These are phyloP conservation scores for Cochlearius cochlearius DNA, from an alignment of 2,113 vertebrate genomes.

Conservation along the genomic window DNA sequence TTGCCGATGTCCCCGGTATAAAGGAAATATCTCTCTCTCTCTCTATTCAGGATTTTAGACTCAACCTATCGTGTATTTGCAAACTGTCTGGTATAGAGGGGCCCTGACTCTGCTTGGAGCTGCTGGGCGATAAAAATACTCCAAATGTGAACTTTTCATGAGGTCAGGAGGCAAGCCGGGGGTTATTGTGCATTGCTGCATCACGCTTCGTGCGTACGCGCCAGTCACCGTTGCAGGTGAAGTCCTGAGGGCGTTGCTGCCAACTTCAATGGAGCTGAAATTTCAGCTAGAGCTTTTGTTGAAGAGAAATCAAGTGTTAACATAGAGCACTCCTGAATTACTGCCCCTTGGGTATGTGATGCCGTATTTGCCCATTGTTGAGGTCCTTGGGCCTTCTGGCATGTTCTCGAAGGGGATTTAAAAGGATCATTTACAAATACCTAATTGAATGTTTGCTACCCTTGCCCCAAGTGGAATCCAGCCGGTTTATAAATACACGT, in stretches of 20 bases:
- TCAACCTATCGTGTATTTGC: neutral
- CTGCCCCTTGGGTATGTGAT: neutral
- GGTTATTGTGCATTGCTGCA: rapidly evolving
- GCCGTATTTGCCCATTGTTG: neutral
- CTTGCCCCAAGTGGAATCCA: neutral
- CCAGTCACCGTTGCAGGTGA: rapidly evolving
- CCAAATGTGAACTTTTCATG: rapidly evolving
- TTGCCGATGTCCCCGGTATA: neutral
- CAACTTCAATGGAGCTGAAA: rapidly evolving
- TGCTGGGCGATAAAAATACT: too few species aligned
- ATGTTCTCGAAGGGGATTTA: neutral
- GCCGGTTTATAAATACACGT: neutral
- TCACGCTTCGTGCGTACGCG: rapidly evolving
- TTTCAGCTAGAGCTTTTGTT: neutral
- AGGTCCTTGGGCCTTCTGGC: neutral
- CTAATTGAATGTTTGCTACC: neutral
- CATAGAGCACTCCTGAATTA: neutral
- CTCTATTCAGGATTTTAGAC: neutral
- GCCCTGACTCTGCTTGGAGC: neutral
- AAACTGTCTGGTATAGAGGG: neutral
- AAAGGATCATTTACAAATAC: neutral
- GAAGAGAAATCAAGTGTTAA: neutral
- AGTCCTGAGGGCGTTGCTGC: neutral
- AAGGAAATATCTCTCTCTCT: too few species aligned
- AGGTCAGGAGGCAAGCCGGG: rapidly evolving